phyloP scores from a whole-genome alignment of 2,888 invertebrate genomes.

The Eudiplozoon nipponicum region DNA sequence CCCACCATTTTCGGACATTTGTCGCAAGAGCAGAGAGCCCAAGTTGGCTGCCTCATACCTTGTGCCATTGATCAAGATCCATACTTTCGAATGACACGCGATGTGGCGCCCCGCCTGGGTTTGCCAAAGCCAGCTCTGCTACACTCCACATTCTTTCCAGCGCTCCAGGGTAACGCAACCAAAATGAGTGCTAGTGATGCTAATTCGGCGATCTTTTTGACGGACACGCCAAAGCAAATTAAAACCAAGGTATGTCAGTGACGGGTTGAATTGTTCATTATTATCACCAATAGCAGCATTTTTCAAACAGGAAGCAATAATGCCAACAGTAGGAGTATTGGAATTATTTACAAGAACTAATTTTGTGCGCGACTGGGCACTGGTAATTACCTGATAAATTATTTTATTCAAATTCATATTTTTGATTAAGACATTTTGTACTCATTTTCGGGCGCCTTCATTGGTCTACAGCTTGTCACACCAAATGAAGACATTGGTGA shows the following conservation, averaged over 20 bases:
- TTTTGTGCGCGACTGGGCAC: too few relatives aligned
- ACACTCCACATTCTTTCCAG: conserved; percentile 60
- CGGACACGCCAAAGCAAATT: conserved; percentile 66
- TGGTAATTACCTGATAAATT: too few relatives aligned
- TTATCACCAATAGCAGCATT: conserved; percentile 15
- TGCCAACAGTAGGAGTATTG: too few relatives aligned
- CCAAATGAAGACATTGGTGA: too few relatives aligned
- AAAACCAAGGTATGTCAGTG: conserved; percentile 59
- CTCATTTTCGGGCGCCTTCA: too few relatives aligned
- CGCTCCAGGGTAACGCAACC: conserved; percentile 69
- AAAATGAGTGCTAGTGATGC: conserved; percentile 91
- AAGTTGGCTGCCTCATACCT: conserved; percentile 53
- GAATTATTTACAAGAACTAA: too few relatives aligned
- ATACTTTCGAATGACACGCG: conserved; percentile 87
- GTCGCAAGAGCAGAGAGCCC: conserved; percentile 32
- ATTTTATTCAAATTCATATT: too few relatives aligned
- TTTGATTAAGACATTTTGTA: too few relatives aligned
- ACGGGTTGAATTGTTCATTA: conserved; percentile 6
- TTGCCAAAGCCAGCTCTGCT: conserved; percentile 52
- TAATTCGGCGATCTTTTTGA: conserved; percentile 69
- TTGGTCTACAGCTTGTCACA: too few relatives aligned
- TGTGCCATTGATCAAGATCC: conserved; percentile 99
- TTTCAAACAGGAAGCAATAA: too few relatives aligned
- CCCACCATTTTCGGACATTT: conserved; percentile 45
- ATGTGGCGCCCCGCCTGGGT: conserved; percentile 67